A percentile compares a stretch with the other conserved stretches of the same genome.
phyloP scores from a whole-genome alignment of 2,797 vertebrate genomes.

The Mormyrus proboscirostris region DNA sequence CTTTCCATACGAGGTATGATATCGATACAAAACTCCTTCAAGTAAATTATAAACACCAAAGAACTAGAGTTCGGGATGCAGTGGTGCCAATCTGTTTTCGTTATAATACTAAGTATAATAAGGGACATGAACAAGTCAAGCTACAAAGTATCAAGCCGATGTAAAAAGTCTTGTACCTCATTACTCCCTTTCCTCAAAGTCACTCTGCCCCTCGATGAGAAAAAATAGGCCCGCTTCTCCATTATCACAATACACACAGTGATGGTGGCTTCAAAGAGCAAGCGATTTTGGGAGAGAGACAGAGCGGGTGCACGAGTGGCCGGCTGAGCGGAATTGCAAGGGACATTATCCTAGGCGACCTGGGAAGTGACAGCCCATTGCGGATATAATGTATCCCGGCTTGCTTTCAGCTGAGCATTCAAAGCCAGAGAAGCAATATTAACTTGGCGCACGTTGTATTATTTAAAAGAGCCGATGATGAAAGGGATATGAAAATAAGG shows the following conservation, averaged over 20 bases:
- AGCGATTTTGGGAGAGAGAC: neutral
- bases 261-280: neutral
- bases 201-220: neutral
- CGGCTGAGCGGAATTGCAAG: neutral
- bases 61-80: neutral
- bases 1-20: neutral
- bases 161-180: slow-evolving; percentile 1
- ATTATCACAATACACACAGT: neutral
- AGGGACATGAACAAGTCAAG: neutral
- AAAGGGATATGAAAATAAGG: slow-evolving; percentile 1
- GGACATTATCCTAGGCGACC: neutral
- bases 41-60: neutral
- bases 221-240: neutral
- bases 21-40: neutral
- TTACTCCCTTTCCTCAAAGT: neutral
- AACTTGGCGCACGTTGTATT: neutral
- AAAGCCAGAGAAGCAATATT: neutral
- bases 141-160: neutral
- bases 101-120: neutral
- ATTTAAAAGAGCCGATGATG: slow-evolving; percentile 3
- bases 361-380: neutral
- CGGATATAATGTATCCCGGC: neutral
- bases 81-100: neutral
- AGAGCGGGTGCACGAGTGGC: neutral
- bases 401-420: neutral